phyloP scores from a whole-genome alignment of 2,113 vertebrate genomes.

The Eclectus roratus region DNA sequence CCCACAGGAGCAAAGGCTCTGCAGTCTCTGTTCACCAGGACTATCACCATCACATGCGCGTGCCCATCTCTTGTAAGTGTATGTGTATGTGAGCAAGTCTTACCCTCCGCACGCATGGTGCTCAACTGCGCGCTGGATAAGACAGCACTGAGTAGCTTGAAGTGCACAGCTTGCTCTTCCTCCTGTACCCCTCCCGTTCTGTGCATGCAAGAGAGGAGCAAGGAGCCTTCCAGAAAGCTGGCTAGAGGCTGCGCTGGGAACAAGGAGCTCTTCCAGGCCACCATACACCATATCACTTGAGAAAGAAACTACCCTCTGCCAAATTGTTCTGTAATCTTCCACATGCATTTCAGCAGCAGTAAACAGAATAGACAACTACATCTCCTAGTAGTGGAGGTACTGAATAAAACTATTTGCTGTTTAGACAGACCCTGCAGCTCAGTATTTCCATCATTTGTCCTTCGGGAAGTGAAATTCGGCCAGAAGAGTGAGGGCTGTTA shows the following conservation, averaged over 20 bases:
- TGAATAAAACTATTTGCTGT: background rate
- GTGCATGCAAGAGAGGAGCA: background rate
- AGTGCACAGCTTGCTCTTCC: background rate
- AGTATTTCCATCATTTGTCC: background rate
- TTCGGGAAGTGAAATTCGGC: background rate
- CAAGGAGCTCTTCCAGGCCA: background rate
- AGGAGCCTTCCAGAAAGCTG: background rate
- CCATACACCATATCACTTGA: background rate
- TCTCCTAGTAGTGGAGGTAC: background rate
- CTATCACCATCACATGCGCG: rapidly evolving
- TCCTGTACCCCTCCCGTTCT: background rate
- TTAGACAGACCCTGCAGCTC: background rate
- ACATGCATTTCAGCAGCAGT: background rate
- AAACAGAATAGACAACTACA: background rate
- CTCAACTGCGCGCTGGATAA: background rate
- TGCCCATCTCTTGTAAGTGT: background rate
- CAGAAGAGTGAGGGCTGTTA: background rate
- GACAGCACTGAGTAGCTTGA: background rate
- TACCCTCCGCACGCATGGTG: rapidly evolving
- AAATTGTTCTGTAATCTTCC: background rate
- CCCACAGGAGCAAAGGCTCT: background rate
- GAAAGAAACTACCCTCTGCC: background rate
- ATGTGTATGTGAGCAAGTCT: background rate
- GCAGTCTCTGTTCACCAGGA: background rate
- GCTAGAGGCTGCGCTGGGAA: background rate